phyloP scores from a whole-genome alignment of 2,113 vertebrate species.

The Pygoscelis antarcticus region DNA sequence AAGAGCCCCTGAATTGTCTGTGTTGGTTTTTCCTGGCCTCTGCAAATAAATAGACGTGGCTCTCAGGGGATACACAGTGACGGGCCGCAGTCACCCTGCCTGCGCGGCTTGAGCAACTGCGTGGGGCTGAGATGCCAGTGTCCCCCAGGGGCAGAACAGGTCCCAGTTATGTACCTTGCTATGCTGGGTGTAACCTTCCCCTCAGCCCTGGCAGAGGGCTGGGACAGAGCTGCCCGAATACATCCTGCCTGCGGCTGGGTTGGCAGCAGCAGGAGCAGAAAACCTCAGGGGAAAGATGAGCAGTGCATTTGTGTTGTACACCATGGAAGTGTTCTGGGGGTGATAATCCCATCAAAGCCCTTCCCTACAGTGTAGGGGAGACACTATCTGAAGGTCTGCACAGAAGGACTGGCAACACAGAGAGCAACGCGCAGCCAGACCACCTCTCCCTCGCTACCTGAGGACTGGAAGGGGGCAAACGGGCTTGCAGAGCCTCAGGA shows the following conservation, averaged over 20 bases:
- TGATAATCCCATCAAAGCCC: neutral
- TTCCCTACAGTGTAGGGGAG: neutral
- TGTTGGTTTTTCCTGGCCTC: neutral
- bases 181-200: neutral
- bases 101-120: fast-evolving
- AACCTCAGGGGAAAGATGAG: neutral
- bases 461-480: neutral
- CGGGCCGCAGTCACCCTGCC: neutral
- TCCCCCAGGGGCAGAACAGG: fast-evolving
- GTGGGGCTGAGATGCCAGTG: neutral
- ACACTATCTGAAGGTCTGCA: neutral
- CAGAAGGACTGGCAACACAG: neutral
- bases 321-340: neutral
- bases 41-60: neutral
- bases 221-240: neutral
- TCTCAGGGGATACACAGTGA: neutral
- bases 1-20: neutral
- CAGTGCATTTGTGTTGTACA: neutral
- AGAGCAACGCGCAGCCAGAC: neutral
- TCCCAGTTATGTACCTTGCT: neutral
- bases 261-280: neutral
- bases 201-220: neutral
- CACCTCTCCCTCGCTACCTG: neutral
- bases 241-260: neutral
- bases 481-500: neutral